Percentiles rank a stretch among this genome's conserved stretches.
Evolutionary conservation across 1,140 invertebrate genomes (phyloP).

Genomic region (Drosophila elegans): DNA sequence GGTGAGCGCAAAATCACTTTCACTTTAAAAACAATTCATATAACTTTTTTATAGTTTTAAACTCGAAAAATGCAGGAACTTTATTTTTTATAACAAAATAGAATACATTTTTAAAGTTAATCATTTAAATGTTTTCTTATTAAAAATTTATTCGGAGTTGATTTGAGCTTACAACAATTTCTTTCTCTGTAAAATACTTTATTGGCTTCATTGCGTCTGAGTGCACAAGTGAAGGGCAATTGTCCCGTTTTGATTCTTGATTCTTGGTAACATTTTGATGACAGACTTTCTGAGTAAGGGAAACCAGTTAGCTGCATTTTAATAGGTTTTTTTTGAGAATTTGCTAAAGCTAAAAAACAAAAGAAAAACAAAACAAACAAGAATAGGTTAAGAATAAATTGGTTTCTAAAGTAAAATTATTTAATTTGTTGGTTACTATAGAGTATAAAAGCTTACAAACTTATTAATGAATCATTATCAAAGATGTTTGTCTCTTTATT

Average conservation of each 20-base stretch:
- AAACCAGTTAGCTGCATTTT: conserved; percentile 14
- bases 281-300: conserved; percentile 8
- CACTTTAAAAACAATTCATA: no score
- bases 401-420: not conserved
- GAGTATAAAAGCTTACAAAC: no score
- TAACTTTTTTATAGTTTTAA: no score
- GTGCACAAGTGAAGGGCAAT: conserved; percentile 12
- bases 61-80: no score
- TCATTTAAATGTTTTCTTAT: no score
- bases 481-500: no score
- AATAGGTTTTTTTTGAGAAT: not conserved
- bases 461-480: no score
- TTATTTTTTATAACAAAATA: no score
- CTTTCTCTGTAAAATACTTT: conserved; percentile 1
- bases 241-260: conserved; percentile 11
- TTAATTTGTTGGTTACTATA: not conserved
- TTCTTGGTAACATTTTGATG: not conserved
- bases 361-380: not conserved
- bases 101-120: no score
- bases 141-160: not conserved
- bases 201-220: conserved; percentile 5
- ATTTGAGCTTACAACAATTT: not conserved
- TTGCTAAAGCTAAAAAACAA: not conserved
- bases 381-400: not conserved
- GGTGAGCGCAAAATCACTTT: no score